Evolutionary conservation across 2,113 vertebrate genomes (phyloP), one percentile per base, ranked within the genome.

Genomic region (Nothocercus nigrocapillus): DNA sequence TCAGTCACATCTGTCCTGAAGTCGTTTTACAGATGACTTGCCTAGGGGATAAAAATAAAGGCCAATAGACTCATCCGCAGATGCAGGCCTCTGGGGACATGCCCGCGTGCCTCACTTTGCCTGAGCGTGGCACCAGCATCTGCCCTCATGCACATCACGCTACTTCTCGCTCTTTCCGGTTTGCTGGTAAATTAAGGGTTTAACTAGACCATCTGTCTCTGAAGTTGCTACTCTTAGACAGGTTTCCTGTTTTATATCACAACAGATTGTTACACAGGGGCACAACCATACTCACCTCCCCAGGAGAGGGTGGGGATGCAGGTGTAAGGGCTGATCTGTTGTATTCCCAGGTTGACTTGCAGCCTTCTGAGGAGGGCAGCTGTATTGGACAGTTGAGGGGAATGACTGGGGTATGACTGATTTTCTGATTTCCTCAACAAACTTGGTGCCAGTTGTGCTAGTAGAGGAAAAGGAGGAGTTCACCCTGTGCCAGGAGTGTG

Each of bases 61-160:
- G 62, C 27, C 47, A 83, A 22, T 7, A 30, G 67, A 81, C 15
- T 91, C 5, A 4, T 32, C 13, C n/a, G 38, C 27, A 53, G 40
- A 88, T 0, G 0, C 0, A 0, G 19, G 22, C 32, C 54, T 76
- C n/a, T 13, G 49, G 63, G 66, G 64, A 59, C 59, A 54, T 54
- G 49, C 30, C 40, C 25, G 70, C 30, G 79, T 19, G 63, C 15
- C 2, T 3, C 68, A 67, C 5, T 2, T 58, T 1, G 1, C 4
- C 2, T 3, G 63, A 61, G 28, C 0, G 1, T 1, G 38, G 54
- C 19, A 14, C 45, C 67, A 40, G 59, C 34, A 82, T 5, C 47
- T 66, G 58, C 36, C 36, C 16, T 32, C 54, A 56, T 32, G 17
- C 54, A 32, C 13, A 5, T 30, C 15, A 21, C 27, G 10, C 54